Percentiles rank a stretch among this genome's conserved stretches.
Conservation (phyloP, 2,888 invertebrate genomes). For the Ichneumon xanthorius region DNA sequence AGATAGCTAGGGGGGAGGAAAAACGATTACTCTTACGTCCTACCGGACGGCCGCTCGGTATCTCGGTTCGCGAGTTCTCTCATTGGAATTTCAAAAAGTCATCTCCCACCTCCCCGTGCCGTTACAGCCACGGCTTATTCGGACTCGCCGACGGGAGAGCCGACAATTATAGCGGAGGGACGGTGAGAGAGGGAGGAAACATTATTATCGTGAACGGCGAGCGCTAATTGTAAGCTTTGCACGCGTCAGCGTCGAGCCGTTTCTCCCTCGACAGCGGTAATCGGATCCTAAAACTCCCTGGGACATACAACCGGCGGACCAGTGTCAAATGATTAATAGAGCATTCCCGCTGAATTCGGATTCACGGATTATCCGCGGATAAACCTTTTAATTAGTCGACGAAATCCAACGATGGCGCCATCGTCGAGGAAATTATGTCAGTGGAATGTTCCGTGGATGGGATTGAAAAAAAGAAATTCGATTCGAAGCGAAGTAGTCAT, state of each 20-base stretch:
- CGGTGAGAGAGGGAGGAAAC: not conserved
- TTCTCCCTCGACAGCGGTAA: constrained; percentile 33
- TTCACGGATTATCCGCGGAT: constrained; percentile 31
- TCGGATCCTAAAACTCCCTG: constrained; percentile 55
- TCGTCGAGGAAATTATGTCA: not conserved
- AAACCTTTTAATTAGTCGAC: constrained; percentile 39
- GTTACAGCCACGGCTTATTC: constrained; percentile 24
- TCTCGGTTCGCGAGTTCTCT: constrained; percentile 41
- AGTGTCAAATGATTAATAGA: constrained; percentile 54
- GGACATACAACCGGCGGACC: constrained; percentile 35
- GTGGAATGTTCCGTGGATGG: not conserved
- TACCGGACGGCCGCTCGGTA: constrained; percentile 38
- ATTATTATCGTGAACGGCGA: constrained; percentile 37
- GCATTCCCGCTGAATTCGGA: constrained; percentile 32
- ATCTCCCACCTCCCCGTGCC: constrained; percentile 7
- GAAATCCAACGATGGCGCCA: not conserved
- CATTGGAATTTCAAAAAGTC: constrained; percentile 54
- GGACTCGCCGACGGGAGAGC: constrained; percentile 9
- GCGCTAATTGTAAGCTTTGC: constrained; percentile 56
- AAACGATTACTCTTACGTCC: constrained; percentile 75
- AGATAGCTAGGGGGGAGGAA: constrained; percentile 64
- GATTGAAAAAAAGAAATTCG: not conserved
- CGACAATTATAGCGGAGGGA: constrained; percentile 40
- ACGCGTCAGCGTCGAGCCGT: constrained; percentile 35
- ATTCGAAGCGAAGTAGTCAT: no score